Base-by-base conservation (phyloP, 2,888 invertebrate genomes). In the Rutpela maculata region DNA sequence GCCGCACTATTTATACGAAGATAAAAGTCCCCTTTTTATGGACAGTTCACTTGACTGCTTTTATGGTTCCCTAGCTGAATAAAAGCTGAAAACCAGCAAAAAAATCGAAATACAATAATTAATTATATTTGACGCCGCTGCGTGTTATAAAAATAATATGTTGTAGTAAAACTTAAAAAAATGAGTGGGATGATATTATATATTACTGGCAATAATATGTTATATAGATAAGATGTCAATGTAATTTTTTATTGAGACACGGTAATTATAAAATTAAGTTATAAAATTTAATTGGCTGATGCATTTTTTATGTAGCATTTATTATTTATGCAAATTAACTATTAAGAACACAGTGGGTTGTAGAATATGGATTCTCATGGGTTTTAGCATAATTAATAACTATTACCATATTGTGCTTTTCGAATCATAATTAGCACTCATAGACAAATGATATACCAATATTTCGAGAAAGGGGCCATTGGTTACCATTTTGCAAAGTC, bases 251-350 rank as follows among this genome's bases (percentile, higher is more conserved):
- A n/a, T 50, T 50, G 6, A n/a, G 50, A n/a, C 15, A n/a, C 12
- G 7, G 50, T n/a, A 15, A 50, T 50, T n/a, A 50, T 50, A 50
- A 50, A 50, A 50, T 50, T 50, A 50, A 50, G 50, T 50, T 50
- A 50, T 50, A 50, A 50, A 50, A 5, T 50, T 50, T 50, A n/a
- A 50, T 50, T 50, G 50, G 50, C 50, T 50, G 50, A 6, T 50
- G n/a, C n/a, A 50, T n/a, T n/a, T 43, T 50, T 50, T 50, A n/a
- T 50, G 15, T 15, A n/a, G n/a, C n/a, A 50, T 50, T 50, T 50
- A 50, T 50, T 50, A n/a, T 50, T 50, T 50, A 50, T 50, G 50
- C 50, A 50, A 50, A 50, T 50, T 7, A 50, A n/a, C 50, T 50
- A 7, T 50, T 50, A n/a, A 6, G 50, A 50, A 50, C n/a, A 50